These are phyloP conservation scores for Lithophane socia DNA, from an alignment of 2,888 invertebrate species.

Conservation along the genomic window DNA sequence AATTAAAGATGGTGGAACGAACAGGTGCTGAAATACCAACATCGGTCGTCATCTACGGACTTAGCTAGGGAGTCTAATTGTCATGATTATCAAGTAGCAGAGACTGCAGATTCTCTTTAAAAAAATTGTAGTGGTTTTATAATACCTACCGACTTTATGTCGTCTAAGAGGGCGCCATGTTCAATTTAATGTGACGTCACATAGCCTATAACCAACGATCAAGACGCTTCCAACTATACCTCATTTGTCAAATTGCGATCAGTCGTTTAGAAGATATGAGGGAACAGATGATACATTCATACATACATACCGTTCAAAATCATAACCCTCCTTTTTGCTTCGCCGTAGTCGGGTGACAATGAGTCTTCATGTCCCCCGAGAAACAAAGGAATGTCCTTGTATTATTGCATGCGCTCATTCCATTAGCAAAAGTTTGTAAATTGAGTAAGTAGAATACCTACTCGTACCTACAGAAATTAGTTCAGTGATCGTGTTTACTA, in stretches of 20 bases:
- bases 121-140: neutral
- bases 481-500: conserved; percentile 5
- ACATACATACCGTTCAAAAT: too few relatives aligned
- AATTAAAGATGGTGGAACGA: too few relatives aligned
- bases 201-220: too few relatives aligned
- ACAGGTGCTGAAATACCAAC: neutral
- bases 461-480: neutral
- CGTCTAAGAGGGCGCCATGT: too few relatives aligned
- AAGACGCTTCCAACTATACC: too few relatives aligned
- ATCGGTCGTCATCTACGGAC: neutral
- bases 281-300: too few relatives aligned
- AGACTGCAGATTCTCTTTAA: neutral
- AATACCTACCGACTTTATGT: too few relatives aligned
- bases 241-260: too few relatives aligned
- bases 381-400: neutral
- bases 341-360: neutral
- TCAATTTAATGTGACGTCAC: too few relatives aligned
- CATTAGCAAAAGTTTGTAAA: conserved; percentile 2
- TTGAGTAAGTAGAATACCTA: neutral
- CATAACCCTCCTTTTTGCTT: too few relatives aligned
- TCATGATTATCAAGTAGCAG: neutral
- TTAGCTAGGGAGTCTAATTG: neutral
- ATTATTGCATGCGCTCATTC: neutral
- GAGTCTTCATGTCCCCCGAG: neutral
- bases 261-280: too few relatives aligned